These are phyloP conservation scores for Albula goreensis DNA, from an alignment of 2,113 vertebrate genomes.

Conservation along the genomic window DNA sequence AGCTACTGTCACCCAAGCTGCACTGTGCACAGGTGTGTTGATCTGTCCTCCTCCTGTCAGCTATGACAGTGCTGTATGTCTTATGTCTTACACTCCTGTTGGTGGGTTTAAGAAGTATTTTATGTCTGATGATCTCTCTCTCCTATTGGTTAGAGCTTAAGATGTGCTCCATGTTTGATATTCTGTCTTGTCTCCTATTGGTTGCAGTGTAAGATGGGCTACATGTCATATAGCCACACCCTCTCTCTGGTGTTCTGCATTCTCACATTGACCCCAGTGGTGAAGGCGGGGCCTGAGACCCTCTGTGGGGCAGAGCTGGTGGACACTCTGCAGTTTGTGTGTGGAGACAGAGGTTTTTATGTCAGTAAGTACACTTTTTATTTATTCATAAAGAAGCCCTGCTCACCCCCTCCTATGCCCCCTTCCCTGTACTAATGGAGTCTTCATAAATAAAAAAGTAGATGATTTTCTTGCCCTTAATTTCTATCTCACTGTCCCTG, in stretches of 20 bases:
- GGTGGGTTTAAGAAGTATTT: background rate
- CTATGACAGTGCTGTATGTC: too few relatives aligned
- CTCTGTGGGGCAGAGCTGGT: constrained; percentile 98
- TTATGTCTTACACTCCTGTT: background rate
- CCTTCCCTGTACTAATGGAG: constrained; percentile 43
- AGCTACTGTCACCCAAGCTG: background rate
- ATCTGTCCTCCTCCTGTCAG: background rate
- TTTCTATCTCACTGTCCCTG: constrained; percentile 22
- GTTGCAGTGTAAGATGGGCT: constrained; percentile 86
- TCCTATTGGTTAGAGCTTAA: constrained; percentile 5
- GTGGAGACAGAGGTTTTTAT: constrained; percentile 98
- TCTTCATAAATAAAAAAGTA: constrained; percentile 59
- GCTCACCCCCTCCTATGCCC: constrained; percentile 45
- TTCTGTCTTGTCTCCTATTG: constrained; percentile 15
- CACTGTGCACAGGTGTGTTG: background rate
- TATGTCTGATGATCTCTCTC: background rate
- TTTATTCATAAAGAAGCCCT: constrained; percentile 61
- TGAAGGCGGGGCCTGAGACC: constrained; percentile 84
- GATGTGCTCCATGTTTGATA: constrained; percentile 13
- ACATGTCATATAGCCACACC: constrained; percentile 82
- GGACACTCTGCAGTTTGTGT: constrained; percentile 98
- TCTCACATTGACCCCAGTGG: constrained; percentile 83
- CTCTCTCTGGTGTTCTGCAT: constrained; percentile 94
- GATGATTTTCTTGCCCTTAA: constrained; percentile 2
- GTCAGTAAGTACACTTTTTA: constrained; percentile 93